Evolutionary conservation across 1,140 invertebrate species (phyloP), one percentile per base, ranked within the genome.

Genomic region (Lepidurus arcticus): DNA sequence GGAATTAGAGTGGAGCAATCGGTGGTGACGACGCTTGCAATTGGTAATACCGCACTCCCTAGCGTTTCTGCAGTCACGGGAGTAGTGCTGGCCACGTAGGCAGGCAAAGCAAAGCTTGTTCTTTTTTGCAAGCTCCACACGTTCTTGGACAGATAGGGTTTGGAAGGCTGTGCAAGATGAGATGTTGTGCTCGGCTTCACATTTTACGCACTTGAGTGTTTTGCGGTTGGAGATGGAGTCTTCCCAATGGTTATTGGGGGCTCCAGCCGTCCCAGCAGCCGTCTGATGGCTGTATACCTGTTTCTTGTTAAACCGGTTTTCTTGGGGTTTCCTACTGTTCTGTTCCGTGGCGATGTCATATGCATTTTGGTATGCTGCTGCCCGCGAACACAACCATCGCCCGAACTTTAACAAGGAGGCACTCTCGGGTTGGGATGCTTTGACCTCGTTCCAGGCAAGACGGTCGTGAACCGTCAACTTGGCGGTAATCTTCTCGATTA

Each of bases 321-420:
- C 6, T n/a, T 24, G 34, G 21, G 9, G 53, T 10, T 53, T 73
- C 26, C 1, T 26, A 1, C 26, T 34, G 16, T 8, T n/a, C 10
- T 21, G 77, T 74, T 78, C 73, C 10, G 77, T 26, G 42, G 53
- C 77, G 1, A 74, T 9, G 16, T 42, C 34, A 11, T 73, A 73
- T 0, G 77, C 77, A 10, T 78, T 73, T 74, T 42, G 24, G 42
- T 74, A 78, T 24, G 76, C 76, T 1, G 45, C 16, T 24, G 76
- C 47, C 8, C 76, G 2, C 4, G 3, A 16, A 42, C 76, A 77
- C 10, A 73, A 42, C 76, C 76, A 78, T 34, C 10, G 26, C 13
- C 77, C 77, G 16, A 78, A 78, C 7, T 10, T 34, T 13, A 47
- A 26, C 13, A 78, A 7, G n/a, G 13, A 24, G 74, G 1, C 21